Evolutionary conservation across 2,888 invertebrate genomes (phyloP), one percentile per base, ranked within the genome.

Genomic region (Brachypalpus laphriformis): DNA sequence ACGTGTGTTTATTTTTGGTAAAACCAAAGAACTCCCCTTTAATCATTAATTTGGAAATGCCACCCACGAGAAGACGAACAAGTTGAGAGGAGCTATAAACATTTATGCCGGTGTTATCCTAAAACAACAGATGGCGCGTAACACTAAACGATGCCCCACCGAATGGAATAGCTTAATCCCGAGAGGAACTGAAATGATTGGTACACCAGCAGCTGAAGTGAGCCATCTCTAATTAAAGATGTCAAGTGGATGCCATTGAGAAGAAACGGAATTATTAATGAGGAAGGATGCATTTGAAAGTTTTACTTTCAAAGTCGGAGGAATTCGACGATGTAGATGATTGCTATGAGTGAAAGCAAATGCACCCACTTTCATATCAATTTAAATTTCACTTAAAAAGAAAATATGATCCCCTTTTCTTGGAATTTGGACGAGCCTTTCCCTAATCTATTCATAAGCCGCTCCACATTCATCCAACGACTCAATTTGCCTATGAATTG

Each of bases 191-290:
- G 68, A 63, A 70, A 74, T 68, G 61, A 68, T 74, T 80, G 45
- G 68, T 70, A 61, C 25, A 25, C 25, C 25, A 25, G 25, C 85
- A 57, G 37, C 59, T 71, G 75, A 81, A 85, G 81, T 80, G 85
- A 49, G 42, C 42, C 59, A 59, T n/a, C n/a, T n/a, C n/a, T 61
- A 75, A 74, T 75, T 81, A 47, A 31, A 61, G 42, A 72, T 75
- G 68, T 68, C 75, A 75, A 81, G 75, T 68, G 68, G 66, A 59
- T 61, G 45, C 28, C 2, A 3, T 31, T 5, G 22, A 40, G 28
- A 11, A 54, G 54, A 31, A 54, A 16, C 25, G 18, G 47, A 47
- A 47, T 25, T 28, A 47, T 14, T 57, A 34, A 71, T 20, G 34
- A 20, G 22, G 28, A 57, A 61, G 71, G 59, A 61, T 72, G 59